Base-by-base conservation (phyloP, 1,140 invertebrate species). In the Lepidostoma basale region DNA sequence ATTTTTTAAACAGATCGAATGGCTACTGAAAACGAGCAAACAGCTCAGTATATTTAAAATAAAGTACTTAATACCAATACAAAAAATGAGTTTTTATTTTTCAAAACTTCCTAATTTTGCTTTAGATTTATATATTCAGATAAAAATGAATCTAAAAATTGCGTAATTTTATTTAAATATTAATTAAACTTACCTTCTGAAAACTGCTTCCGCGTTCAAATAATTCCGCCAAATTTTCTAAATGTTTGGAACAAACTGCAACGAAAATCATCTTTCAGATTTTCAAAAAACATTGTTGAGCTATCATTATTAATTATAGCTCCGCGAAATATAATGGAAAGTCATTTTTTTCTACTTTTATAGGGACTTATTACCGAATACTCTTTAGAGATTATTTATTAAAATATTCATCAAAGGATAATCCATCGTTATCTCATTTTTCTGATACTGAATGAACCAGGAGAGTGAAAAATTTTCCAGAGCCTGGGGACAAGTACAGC, bases 401-500 rank as follows among this genome's bases (percentile, higher is more conserved):
- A 36, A 45, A 18, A 9, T 45, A 45, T 18, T 45, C 18, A n/a
- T 45, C 18, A 12, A 1, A 45, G 2, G 14, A 16, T 9, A 45
- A 45, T 18, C 14, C 2, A 16, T 45, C 9, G 16, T 45, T 45
- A n/a, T 45, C 14, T 59, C n/a, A 3, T 33, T 45, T 12, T 59
- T 16, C 1, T 25, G 33, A 14, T 59, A 39, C 56, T 36, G 56
- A 59, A 59, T 59, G 56, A 36, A 42, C 56, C 39, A 59, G 20
- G 56, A 59, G 18, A 25, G 20, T 8, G 39, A 59, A 59, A 59
- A 22, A 18, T 36, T 59, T 14, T 12, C 26, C n/a, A 16, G 12
- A 42, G 30, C 56, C 56, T 59, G 56, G 56, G 56, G 18, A 42
- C 26, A 36, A 12, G 30, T 59, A 10, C n/a, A 42, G 23, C 30